phyloP scores from a whole-genome alignment of 1,140 invertebrate genomes.

The Drosophila melanica region DNA sequence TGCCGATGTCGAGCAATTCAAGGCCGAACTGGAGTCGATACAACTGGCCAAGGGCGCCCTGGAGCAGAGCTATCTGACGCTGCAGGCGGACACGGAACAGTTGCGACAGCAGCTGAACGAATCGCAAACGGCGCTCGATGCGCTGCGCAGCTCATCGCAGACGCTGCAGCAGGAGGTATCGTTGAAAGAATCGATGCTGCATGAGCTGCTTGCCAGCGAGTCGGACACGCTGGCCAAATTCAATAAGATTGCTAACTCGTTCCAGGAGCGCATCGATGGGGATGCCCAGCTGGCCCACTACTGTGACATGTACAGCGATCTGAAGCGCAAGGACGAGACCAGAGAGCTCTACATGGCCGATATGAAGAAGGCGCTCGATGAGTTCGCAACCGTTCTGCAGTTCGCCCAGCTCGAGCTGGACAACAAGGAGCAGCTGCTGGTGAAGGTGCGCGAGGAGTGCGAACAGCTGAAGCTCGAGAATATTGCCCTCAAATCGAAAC shows the following conservation, averaged over 20 bases:
- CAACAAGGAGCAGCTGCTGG: conserved; percentile 78
- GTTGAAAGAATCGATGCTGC: conserved; percentile 81
- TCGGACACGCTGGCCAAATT: conserved; percentile 83
- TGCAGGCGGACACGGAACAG: conserved; percentile 79
- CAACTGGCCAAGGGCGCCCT: conserved; percentile 84
- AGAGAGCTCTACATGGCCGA: conserved; percentile 82
- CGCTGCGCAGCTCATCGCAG: conserved; percentile 69
- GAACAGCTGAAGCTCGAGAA: conserved; percentile 82
- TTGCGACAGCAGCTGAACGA: conserved; percentile 80
- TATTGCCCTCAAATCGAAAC: conserved; percentile 79
- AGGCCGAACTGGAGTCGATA: conserved; percentile 84
- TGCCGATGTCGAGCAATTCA: conserved; percentile 85
- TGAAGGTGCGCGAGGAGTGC: conserved; percentile 80
- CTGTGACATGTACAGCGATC: conserved; percentile 72
- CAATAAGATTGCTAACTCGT: conserved; percentile 84
- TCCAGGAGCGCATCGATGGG: conserved; percentile 82
- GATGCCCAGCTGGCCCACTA: conserved; percentile 79
- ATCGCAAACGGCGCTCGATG: conserved; percentile 60
- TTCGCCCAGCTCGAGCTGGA: conserved; percentile 81
- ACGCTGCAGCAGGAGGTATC: conserved; percentile 80
- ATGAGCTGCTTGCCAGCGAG: conserved; percentile 80
- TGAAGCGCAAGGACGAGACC: conserved; percentile 79
- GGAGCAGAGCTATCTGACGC: conserved; percentile 83
- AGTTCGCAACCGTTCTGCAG: conserved; percentile 81
- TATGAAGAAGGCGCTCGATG: conserved; percentile 82